phyloP scores from a whole-genome alignment of 2,888 invertebrate species.

The Sesia bembeciformis region DNA sequence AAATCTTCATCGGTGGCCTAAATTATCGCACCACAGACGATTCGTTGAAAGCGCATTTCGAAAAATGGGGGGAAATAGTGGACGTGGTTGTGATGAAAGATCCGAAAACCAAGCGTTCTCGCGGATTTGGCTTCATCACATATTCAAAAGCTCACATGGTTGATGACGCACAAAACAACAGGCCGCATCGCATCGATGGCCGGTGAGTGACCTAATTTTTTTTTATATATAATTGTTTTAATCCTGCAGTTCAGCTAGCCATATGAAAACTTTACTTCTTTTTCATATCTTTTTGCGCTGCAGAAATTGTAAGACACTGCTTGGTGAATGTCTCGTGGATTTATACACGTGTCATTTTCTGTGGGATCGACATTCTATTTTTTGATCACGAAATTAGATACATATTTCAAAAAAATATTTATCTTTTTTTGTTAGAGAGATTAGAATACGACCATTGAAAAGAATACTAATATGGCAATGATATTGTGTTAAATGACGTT shows the following conservation, averaged over 20 bases:
- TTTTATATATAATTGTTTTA: neutral
- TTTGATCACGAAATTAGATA: no score
- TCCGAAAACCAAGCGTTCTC: slow-evolving; percentile 93
- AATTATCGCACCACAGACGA: slow-evolving; percentile 97
- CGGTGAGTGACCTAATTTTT: slow-evolving; percentile 55
- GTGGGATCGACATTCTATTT: slow-evolving; percentile 42
- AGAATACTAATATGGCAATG: neutral
- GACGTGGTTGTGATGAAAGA: slow-evolving; percentile 98
- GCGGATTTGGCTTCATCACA: slow-evolving; percentile 99
- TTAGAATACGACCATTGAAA: neutral
- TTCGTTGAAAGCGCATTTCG: slow-evolving; percentile 93
- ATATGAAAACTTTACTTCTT: slow-evolving; percentile 39
- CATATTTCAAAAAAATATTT: neutral
- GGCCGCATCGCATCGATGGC: slow-evolving; percentile 95
- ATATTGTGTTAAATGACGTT: neutral
- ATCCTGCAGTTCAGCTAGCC: slow-evolving; percentile 55
- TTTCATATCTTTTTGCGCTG: slow-evolving; percentile 66
- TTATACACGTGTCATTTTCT: slow-evolving; percentile 60
- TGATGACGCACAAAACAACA: slow-evolving; percentile 93
- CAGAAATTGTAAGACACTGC: slow-evolving; percentile 47
- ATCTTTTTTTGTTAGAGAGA: neutral
- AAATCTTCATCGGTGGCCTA: slow-evolving; percentile 95
- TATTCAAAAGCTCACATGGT: slow-evolving; percentile 96
- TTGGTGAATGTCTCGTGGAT: slow-evolving; percentile 59
- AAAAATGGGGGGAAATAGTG: slow-evolving; percentile 97